These are phyloP conservation scores for Aspidiotus destructor DNA, from an alignment of 2,888 invertebrate species.

Conservation along the genomic window DNA sequence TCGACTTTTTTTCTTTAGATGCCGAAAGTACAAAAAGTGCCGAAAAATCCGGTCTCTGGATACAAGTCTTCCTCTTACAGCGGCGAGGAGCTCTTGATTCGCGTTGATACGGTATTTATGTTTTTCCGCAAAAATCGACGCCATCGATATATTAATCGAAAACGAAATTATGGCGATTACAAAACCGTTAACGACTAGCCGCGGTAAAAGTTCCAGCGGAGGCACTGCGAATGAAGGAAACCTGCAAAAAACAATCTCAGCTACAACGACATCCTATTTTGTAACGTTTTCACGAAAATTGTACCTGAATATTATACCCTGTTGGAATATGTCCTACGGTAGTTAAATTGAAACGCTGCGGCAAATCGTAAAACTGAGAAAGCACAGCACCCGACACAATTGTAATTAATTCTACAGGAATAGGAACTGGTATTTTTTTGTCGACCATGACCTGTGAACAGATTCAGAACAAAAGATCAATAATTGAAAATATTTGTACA, in stretches of 20 bases:
- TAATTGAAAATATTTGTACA: slow-evolving; percentile 7
- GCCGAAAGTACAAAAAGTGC: neutral
- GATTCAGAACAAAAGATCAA: slow-evolving; percentile 16
- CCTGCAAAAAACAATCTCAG: slow-evolving; percentile 43
- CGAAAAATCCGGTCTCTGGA: no score
- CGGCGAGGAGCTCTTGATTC: slow-evolving; percentile 63
- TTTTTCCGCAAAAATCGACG: slow-evolving; percentile 62
- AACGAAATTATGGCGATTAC: slow-evolving; percentile 62
- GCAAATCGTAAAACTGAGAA: slow-evolving; percentile 45
- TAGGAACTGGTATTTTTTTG: slow-evolving; percentile 58
- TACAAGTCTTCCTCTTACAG: slow-evolving; percentile 40
- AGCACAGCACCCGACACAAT: slow-evolving; percentile 60
- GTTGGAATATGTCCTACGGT: slow-evolving; percentile 69
- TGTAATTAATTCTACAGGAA: slow-evolving; percentile 72
- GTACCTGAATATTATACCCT: slow-evolving; percentile 49
- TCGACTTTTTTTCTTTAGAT: no score
- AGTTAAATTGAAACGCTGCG: slow-evolving; percentile 50
- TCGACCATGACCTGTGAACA: slow-evolving; percentile 52
- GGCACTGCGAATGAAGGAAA: slow-evolving; percentile 53
- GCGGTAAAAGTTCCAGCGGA: slow-evolving; percentile 48
- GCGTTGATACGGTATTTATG: slow-evolving; percentile 56
- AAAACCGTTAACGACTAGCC: slow-evolving; percentile 52
- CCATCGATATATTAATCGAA: slow-evolving; percentile 64
- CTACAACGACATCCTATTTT: neutral
- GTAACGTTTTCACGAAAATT: neutral